Conservation (phyloP, 2,113 vertebrate genomes). For the Scomber scombrus region DNA sequence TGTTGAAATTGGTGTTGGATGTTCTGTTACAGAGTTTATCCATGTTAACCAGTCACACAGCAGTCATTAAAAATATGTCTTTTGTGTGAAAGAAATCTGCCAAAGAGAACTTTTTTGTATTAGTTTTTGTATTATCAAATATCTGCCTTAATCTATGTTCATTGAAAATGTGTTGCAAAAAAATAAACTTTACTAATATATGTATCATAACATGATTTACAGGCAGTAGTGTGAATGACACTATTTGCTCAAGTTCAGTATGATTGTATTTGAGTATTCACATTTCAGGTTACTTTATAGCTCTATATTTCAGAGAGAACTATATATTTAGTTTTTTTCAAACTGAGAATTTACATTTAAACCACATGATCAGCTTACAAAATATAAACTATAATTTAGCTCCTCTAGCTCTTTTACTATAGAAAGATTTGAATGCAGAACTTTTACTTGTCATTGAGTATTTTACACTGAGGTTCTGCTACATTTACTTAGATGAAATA, state of each 20-base stretch:
- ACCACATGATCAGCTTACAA: neutral
- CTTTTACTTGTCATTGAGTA: neutral
- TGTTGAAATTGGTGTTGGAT: conserved; percentile 19
- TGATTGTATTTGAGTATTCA: too few relatives aligned
- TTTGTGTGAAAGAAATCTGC: neutral
- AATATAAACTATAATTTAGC: too few relatives aligned
- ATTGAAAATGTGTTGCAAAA: too few relatives aligned
- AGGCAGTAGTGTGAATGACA: neutral
- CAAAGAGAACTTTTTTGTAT: neutral
- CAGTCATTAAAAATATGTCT: neutral
- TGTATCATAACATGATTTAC: too few relatives aligned
- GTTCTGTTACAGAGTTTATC: conserved; percentile 24
- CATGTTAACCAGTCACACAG: neutral
- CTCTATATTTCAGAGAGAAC: neutral
- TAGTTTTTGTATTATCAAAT: too few relatives aligned
- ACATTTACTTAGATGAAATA: neutral
- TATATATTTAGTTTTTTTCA: neutral
- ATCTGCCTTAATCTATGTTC: too few relatives aligned
- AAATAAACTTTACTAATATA: too few relatives aligned
- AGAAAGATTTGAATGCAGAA: neutral
- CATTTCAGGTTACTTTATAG: too few relatives aligned
- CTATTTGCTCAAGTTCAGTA: neutral
- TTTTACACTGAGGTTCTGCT: neutral
- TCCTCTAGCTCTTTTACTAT: too few relatives aligned
- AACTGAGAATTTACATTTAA: neutral